Evolutionary conservation across 1,140 invertebrate genomes (phyloP).

Genomic region (Acarapis woodi): DNA sequence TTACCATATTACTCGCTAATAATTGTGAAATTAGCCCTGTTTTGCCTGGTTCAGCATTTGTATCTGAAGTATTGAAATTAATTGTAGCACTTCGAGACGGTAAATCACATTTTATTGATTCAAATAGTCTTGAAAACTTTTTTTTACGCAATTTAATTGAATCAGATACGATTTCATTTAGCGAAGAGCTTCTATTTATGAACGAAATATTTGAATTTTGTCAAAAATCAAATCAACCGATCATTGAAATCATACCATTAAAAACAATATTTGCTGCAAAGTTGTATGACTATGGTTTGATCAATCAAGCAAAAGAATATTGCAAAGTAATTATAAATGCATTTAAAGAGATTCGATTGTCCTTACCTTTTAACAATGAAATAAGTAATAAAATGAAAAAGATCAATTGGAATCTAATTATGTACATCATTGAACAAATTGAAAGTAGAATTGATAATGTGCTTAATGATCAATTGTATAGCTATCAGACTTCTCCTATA

Average conservation of each 20-base stretch:
- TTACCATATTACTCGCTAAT: slow-evolving; percentile 3
- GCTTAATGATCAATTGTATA: neutral
- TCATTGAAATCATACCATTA: neutral
- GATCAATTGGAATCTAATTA: slow-evolving; percentile 1
- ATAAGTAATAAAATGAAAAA: no score
- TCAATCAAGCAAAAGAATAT: slow-evolving; percentile 3
- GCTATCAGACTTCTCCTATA: neutral
- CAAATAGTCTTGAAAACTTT: no score
- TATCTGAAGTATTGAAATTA: slow-evolving; percentile 1
- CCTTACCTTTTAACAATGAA: neutral
- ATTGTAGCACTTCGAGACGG: slow-evolving; percentile 2
- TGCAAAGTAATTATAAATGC: neutral
- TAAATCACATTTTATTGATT: neutral
- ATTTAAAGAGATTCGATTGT: neutral
- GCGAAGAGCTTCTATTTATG: slow-evolving; percentile 2
- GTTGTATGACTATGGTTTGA: slow-evolving; percentile 9
- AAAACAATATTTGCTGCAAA: slow-evolving; percentile 6
- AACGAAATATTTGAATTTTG: slow-evolving; percentile 4
- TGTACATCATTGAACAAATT: neutral
- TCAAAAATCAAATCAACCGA: neutral
- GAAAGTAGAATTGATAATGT: neutral
- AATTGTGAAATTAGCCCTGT: slow-evolving; percentile 1
- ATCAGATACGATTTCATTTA: neutral
- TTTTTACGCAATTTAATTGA: neutral
- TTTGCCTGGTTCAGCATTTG: neutral